Conservation (phyloP, 1,140 invertebrate species). For the Centruroides sculpturatus region DNA sequence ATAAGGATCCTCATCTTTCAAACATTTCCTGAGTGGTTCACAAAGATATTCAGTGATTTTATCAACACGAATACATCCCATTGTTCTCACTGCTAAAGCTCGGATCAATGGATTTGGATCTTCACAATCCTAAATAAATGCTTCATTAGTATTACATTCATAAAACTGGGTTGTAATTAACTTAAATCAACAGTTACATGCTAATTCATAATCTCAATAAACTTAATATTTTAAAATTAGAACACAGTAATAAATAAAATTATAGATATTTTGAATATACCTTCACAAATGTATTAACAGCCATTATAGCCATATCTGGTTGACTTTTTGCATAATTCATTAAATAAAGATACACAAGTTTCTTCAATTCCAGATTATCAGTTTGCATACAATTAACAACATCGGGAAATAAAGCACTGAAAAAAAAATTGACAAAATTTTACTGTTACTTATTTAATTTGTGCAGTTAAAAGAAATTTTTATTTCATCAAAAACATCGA, state of each 20-base stretch:
- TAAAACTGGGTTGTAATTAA: too few relatives aligned
- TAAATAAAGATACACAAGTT: conserved; percentile 95
- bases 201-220: too few relatives aligned
- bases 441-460: too few relatives aligned
- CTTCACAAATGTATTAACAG: conserved; percentile 99
- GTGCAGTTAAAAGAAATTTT: too few relatives aligned
- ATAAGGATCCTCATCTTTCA: conserved; percentile 99
- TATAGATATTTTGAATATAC: conserved; percentile 34
- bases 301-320: conserved; percentile 99
- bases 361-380: conserved; percentile 98
- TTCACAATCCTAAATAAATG: conserved; percentile 75
- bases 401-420: conserved; percentile 85
- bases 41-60: conserved; percentile 99
- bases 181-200: too few relatives aligned
- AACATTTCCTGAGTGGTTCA: conserved; percentile 93
- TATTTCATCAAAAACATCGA: too few relatives aligned
- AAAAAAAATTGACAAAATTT: conserved; percentile 6
- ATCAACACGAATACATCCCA: conserved; percentile 99
- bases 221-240: too few relatives aligned
- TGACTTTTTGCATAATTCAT: conserved; percentile 99
- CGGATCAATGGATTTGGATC: conserved; percentile 98
- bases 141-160: too few relatives aligned
- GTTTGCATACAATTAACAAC: conserved; percentile 99
- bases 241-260: too few relatives aligned
- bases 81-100: conserved; percentile 94